phyloP scores from a whole-genome alignment of 2,113 vertebrate species.

The Syrmaticus mikado region DNA sequence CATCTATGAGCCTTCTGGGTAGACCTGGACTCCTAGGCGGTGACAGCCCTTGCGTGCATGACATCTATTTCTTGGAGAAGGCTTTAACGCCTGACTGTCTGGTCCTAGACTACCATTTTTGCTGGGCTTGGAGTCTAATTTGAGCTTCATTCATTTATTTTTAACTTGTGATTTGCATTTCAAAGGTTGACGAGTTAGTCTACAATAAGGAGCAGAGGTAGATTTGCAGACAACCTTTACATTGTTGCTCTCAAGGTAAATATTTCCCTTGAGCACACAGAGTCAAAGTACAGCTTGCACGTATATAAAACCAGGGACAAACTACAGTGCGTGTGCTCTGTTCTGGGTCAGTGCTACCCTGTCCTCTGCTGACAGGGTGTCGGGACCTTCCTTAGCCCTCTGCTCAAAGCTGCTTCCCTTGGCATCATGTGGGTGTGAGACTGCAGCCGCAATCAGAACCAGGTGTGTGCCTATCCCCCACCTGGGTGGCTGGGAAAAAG shows the following conservation, averaged over 20 bases:
- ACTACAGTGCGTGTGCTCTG: not conserved
- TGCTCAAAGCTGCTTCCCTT: not conserved
- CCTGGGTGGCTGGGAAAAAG: not conserved
- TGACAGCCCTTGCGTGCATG: not conserved
- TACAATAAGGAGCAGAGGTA: not conserved
- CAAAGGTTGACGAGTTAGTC: not conserved
- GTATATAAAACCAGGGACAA: not conserved
- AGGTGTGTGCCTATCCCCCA: not conserved
- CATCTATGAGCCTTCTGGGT: not conserved
- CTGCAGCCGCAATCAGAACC: not conserved
- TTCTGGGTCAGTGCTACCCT: rapidly evolving
- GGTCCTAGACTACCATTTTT: not conserved
- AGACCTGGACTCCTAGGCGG: rapidly evolving
- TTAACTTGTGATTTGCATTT: not conserved
- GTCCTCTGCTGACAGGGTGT: not conserved
- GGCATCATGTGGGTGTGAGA: rapidly evolving
- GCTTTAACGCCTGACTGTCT: too few species aligned
- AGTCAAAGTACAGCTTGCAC: constrained; percentile 26
- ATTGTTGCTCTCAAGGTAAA: not conserved
- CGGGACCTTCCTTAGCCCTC: not conserved
- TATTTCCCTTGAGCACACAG: not conserved
- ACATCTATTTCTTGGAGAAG: not conserved
- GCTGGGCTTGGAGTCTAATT: not conserved
- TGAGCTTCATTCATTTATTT: not conserved
- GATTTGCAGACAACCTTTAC: not conserved